Base-by-base conservation (phyloP, 2,797 vertebrate species). In the Chiloscyllium punctatum region DNA sequence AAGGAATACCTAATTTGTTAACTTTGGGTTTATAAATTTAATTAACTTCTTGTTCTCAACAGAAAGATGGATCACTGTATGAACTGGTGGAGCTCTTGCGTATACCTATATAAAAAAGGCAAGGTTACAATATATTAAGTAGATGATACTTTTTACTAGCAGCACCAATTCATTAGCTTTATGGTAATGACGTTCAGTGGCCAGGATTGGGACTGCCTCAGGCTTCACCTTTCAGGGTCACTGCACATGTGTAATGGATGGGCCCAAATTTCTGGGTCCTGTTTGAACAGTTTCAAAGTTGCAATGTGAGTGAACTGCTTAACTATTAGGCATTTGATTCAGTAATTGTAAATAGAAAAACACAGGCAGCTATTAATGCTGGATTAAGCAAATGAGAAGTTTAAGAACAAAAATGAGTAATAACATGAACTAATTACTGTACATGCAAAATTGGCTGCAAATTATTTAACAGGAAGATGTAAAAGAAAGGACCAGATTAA, bases 371-470 rank as follows among this genome's bases (percentile, higher is more conserved):
- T 91, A 66, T n/a, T 48, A 62, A 27, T 90, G 87, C 4, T 30
- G 62, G 37, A 48, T 18, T 84, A 84, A 48, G 18, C 18, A 42
- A 7, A 48, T 84, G 53, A 66, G 33, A 37, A 91, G 57, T 7
- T 66, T 62, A 91, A 91, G 30, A 91, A 91, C 57, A 91, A 88
- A 87, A 91, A 37, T 91, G 30, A 37, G 30, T n/a, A 33, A 90
- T 33, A 91, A 91, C 4, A 33, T 91, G 53, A 90, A 90, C 30
- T 62, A 57, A 66, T 57, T 62, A 77, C 72, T 33, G 30, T 77
- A 62, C 57, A 16, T 1, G 53, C 53, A 57, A 62, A 53, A n/a
- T 21, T 62, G 8, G 11, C 30, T 62, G 27, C 57, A 53, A 91
- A 91, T n/a, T 66, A 91, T 66, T 66, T 33, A n/a, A 88, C 57